A percentile compares a stretch with the other conserved stretches of the same genome.
phyloP scores from a whole-genome alignment of 2,113 vertebrate genomes.

The Clarias batrachus region DNA sequence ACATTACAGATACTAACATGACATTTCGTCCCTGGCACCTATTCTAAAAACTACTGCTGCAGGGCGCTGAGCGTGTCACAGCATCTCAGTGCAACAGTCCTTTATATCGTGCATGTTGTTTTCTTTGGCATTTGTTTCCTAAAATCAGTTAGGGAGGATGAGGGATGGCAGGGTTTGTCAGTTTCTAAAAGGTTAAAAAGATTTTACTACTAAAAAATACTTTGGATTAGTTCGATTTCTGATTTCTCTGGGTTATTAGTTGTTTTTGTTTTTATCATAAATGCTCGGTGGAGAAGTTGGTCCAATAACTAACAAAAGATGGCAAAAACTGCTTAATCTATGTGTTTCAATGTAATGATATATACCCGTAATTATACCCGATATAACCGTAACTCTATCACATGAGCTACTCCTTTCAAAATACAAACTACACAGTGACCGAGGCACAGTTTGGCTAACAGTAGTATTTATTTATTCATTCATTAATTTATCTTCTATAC shows the following conservation, averaged over 20 bases:
- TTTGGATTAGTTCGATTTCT: background rate
- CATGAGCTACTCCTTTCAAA: background rate
- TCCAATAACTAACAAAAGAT: background rate
- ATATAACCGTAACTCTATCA: background rate
- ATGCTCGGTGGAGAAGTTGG: background rate
- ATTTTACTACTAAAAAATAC: background rate
- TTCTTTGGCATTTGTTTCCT: background rate
- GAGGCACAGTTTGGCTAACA: background rate
- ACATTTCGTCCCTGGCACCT: background rate
- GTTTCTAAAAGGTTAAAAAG: background rate
- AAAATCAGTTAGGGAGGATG: background rate
- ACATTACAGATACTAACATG: background rate
- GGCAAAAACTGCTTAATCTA: background rate
- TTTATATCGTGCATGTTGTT: background rate
- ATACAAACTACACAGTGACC: background rate
- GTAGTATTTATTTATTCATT: background rate
- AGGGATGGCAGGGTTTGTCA: background rate
- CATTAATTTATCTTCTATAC: too few species aligned
- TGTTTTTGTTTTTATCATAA: background rate
- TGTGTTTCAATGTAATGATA: background rate
- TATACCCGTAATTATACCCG: too few species aligned
- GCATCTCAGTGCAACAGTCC: background rate
- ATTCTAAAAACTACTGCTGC: background rate
- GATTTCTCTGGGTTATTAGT: too few species aligned
- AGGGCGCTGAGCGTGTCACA: background rate